These are phyloP conservation scores for Melitaea cinxia DNA, from an alignment of 1,140 invertebrate species.

Conservation along the genomic window DNA sequence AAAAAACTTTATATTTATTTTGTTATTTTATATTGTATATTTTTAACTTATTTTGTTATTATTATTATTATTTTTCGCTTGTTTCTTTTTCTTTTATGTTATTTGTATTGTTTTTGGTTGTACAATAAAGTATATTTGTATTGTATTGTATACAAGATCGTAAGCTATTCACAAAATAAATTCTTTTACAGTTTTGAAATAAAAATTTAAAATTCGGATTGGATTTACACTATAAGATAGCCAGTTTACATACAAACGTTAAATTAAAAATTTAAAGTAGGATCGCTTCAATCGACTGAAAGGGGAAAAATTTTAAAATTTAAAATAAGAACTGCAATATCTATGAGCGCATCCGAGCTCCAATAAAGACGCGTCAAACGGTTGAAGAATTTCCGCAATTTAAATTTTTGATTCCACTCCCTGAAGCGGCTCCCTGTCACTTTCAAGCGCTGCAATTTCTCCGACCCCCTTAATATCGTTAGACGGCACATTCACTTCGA, in stretches of 20 bases:
- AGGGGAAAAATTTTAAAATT: constrained; percentile 15
- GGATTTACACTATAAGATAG: background rate
- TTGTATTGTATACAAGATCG: no score
- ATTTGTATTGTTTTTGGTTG: no score
- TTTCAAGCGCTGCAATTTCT: constrained; percentile 60
- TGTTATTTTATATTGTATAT: no score
- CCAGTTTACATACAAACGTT: background rate
- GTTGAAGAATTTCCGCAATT: constrained; percentile 71
- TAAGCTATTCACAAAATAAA: background rate
- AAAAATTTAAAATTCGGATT: constrained; percentile 1
- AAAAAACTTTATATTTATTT: background rate
- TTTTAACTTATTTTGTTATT: no score
- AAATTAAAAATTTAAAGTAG: constrained; percentile 6
- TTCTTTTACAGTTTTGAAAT: background rate
- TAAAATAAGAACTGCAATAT: constrained; percentile 45
- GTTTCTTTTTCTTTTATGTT: no score
- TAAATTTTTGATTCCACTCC: constrained; percentile 73
- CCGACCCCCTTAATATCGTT: constrained; percentile 61
- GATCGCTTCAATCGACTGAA: background rate
- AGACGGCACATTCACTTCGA: constrained; percentile 56
- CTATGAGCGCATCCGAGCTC: constrained; percentile 48
- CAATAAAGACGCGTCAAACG: constrained; percentile 61
- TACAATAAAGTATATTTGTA: no score
- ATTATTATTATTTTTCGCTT: no score
- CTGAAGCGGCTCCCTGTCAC: constrained; percentile 47